Base-by-base conservation (phyloP, 2,797 vertebrate genomes). In the Sorex maritimensis region DNA sequence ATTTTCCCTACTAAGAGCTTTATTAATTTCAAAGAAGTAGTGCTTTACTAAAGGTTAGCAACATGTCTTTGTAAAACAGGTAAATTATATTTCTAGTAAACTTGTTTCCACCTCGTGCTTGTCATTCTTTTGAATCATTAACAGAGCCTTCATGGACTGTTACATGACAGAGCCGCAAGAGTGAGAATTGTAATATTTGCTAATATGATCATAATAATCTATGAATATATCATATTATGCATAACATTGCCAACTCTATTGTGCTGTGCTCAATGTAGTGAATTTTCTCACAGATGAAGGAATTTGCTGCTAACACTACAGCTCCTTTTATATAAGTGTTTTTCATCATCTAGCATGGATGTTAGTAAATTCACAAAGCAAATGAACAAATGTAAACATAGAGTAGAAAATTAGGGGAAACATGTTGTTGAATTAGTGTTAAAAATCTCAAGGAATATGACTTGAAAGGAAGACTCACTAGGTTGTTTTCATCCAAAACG, bases 41-140 rank as follows among this genome's bases (percentile, higher is more conserved):
- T 1, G n/a, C 12, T 73, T 77, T 77, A 2, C 23, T 52, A 94
- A 83, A 79, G 46, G 34, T 77, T 88, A 93, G 9, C 38, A 86
- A 41, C 19, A 65, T 17, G 13, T 84, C 67, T 75, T 86, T 88
- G 9, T 81, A 67, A 52, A 74, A 30, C 1, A 30, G n/a, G 83
- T 34, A 85, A 86, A 87, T 81, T 94, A 15, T 74, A 21, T 58
- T 89, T 94, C 67, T 74, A 79, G 23, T 74, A 78, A 92, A 1
- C 4, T 73, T 6, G 2, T 46, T 94, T 86, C 44, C 12, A 79
- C 14, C 68, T 67, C 65, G 13, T 26, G 26, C 5, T 38, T 78
- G 19, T 11, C 44, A 69, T 44, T 81, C 13, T 78, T 93, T 88
- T 80, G 72, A 83, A 34, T 52, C 77, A 58, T 52, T 83, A 73